Conservation (phyloP, 2,113 vertebrate genomes). For the Jaculus jaculus region DNA sequence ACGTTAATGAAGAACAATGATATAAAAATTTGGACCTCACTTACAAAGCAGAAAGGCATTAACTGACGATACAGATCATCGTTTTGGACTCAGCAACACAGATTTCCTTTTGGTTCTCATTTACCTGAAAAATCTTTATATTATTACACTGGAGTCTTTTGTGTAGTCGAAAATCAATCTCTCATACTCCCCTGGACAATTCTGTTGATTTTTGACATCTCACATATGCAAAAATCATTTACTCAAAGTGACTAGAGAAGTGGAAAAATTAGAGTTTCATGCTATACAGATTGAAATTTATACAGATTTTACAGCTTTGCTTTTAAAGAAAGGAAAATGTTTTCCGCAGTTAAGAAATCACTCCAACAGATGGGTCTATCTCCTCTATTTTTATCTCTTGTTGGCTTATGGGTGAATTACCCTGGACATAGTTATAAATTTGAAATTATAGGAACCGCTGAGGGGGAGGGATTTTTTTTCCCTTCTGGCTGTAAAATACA, state of each 20-base stretch:
- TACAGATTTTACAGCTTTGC: slow-evolving; percentile 70
- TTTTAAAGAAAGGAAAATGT: slow-evolving; percentile 75
- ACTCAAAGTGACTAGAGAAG: slow-evolving; percentile 70
- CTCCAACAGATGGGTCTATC: slow-evolving; percentile 71
- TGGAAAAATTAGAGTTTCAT: slow-evolving; percentile 77
- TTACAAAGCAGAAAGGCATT: not conserved
- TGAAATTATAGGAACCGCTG: slow-evolving; percentile 73
- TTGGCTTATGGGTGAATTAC: slow-evolving; percentile 72
- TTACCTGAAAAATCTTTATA: slow-evolving; percentile 45
- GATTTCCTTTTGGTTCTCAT: slow-evolving; percentile 28
- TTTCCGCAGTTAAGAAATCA: slow-evolving; percentile 76
- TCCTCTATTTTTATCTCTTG: slow-evolving; percentile 73
- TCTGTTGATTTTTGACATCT: slow-evolving; percentile 69
- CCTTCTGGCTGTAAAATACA: slow-evolving; percentile 72
- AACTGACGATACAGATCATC: not conserved
- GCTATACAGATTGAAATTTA: slow-evolving; percentile 72
- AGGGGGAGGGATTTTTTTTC: slow-evolving; percentile 36
- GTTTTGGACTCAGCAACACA: not conserved
- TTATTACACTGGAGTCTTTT: slow-evolving; percentile 48
- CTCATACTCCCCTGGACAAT: slow-evolving; percentile 47
- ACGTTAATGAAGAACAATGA: not conserved
- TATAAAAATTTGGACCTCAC: not conserved
- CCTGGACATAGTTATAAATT: slow-evolving; percentile 77
- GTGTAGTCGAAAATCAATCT: slow-evolving; percentile 65
- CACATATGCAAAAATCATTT: slow-evolving; percentile 71